Evolutionary conservation across 2,113 vertebrate genomes (phyloP), one percentile per base, ranked within the genome.

Genomic region (Melanotaenia duboulayi): DNA sequence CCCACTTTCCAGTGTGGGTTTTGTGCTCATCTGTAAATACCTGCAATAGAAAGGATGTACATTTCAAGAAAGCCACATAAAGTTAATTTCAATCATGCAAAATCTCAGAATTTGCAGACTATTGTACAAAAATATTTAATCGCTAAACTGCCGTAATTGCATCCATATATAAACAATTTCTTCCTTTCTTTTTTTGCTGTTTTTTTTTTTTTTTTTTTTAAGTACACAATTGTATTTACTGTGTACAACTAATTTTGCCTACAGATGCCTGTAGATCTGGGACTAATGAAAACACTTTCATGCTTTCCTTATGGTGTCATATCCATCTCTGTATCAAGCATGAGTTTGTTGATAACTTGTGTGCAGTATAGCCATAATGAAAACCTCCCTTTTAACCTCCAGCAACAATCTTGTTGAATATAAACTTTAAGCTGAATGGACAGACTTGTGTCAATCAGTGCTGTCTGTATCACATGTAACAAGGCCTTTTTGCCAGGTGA

Each of bases 401-500:
- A 46, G 14, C 64, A 39, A 16, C 57, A 8, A 12, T 65, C 52
- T 44, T 39, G 50, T 54, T 63, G 64, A 66, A 62, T 28, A 55
- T 58, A 23, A 46, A 69, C 46, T 23, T 22, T 40, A 39, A 68
- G 11, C 49, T 50, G 48, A 66, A 67, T 3, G 74, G 67, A 72
- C 39, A 57, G 65, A 61, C 39, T 51, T 13, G 58, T 46, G 59
- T 65, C 28, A 50, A 35, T 66, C 60, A 42, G 65, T 49, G 20
- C 57, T 13, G 57, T 80, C 73, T 65, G 71, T 37, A 65, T 85
- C 72, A 75, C 44, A 49, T 4, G 7, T 65, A 20, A 79, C 19
- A 72, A 74, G 61, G 79, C 75, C 73, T 86, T 88, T 56, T 89
- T 71, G 87, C 83, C 88, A 54, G 65, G 80, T 74, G 61, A 70